Percentiles rank a stretch among this genome's conserved stretches.
These are phyloP conservation scores for Amphiura filiformis DNA, from an alignment of 35 echinoderm and acorn worm genomes.

Conservation along the genomic window DNA sequence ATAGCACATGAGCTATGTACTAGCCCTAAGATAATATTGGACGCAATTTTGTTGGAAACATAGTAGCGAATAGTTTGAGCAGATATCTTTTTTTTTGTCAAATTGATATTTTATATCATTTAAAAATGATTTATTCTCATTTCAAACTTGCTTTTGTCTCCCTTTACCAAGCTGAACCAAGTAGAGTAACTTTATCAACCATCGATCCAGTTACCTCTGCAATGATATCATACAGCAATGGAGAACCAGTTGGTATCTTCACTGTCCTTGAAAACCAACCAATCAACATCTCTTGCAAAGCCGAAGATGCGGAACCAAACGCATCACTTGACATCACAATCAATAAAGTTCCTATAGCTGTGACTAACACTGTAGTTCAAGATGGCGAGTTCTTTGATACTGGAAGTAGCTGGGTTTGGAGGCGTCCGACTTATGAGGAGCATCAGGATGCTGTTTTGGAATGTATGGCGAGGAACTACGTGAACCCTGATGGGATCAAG, in stretches of 20 bases:
- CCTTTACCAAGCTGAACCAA: neutral
- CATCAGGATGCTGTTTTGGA: neutral
- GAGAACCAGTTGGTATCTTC: neutral
- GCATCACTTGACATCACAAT: neutral
- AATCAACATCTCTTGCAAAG: neutral
- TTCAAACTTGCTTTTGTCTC: too few relatives aligned
- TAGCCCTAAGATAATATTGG: too few relatives aligned
- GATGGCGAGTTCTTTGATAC: neutral
- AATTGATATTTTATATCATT: too few relatives aligned
- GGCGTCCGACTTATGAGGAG: neutral
- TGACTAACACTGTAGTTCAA: neutral
- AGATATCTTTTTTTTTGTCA: too few relatives aligned
- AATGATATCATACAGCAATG: neutral
- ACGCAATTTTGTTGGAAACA: too few relatives aligned
- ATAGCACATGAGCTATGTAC: too few relatives aligned
- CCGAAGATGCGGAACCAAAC: neutral
- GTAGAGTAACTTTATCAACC: neutral
- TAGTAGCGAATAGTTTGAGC: too few relatives aligned
- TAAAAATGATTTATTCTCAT: too few relatives aligned
- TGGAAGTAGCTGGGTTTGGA: neutral
- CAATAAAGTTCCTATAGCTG: neutral
- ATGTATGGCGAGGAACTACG: neutral
- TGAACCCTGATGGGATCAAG: neutral
- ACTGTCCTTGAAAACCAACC: neutral
- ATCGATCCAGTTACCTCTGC: neutral